Evolutionary conservation across 2,113 vertebrate species (phyloP).

Genomic region (Morone saxatilis): DNA sequence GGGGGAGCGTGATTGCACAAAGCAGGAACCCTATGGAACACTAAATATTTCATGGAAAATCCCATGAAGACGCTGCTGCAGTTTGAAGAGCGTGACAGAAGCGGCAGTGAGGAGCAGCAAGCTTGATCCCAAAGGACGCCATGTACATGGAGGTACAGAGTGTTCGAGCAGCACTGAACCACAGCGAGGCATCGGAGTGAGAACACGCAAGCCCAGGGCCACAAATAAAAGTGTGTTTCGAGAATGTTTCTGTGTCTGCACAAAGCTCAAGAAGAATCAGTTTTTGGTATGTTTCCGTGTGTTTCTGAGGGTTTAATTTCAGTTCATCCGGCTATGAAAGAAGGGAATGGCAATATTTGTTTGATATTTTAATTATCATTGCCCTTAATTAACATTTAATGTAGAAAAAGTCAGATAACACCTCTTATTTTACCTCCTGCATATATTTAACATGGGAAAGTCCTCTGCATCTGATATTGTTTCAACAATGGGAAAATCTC

Average conservation of each 20-base stretch:
- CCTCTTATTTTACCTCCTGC: no score
- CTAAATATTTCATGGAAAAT: slow-evolving; percentile 69
- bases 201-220: not conserved
- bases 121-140: slow-evolving; percentile 49
- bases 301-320: not conserved
- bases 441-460: no score
- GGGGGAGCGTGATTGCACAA: slow-evolving; percentile 27
- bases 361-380: no score
- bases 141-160: slow-evolving; percentile 5
- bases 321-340: not conserved
- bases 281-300: not conserved
- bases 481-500: no score
- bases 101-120: slow-evolving; percentile 35
- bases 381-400: no score
- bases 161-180: slow-evolving; percentile 13
- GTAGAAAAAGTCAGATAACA: no score
- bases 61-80: slow-evolving; percentile 46
- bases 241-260: no score
- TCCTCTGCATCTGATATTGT: no score
- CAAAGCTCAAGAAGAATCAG: not conserved
- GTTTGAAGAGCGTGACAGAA: slow-evolving; percentile 49
- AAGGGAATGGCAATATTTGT: no score
- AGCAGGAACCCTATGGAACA: slow-evolving; percentile 31
- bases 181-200: slow-evolving; percentile 24
- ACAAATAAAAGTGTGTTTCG: slow-evolving; percentile 8